Base-by-base conservation (phyloP, 2,888 invertebrate species). In the Parascotia fuliginaria region DNA sequence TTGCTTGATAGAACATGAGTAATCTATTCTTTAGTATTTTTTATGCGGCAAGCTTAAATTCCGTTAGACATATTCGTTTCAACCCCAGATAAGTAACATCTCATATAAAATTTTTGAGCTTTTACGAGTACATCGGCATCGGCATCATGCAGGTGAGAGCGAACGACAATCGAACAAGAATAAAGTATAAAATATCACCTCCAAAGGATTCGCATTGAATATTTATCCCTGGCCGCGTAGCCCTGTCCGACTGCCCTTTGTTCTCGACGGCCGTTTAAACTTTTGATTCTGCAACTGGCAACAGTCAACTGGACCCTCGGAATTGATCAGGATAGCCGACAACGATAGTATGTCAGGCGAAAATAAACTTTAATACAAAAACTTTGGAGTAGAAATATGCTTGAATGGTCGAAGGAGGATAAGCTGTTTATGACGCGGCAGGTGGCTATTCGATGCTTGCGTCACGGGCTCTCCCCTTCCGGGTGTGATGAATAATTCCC, bases 401-500 rank as follows among this genome's bases (percentile, higher is more conserved):
- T 48, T 31, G 52, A 13, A 29, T 14, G 1, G 12, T 16, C 9
- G 28, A 9, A 29, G 66, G 73, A 46, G 44, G 70, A 78, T 88
- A 72, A 42, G 78, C 48, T 79, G 40, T 79, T 84, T 57, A 52
- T 47, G 15, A 54, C 62, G 64, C 50, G 70, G 76, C 83, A 81
- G 83, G 83, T 85, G 87, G 87, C 86, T 84, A 87, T 88, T 86
- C 89, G 83, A 84, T 83, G 82, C 88, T 92, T 91, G 91, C 92
- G 91, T 90, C 92, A 91, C 83, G 85, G 84, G 75, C 85, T 91
- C 91, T 91, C 91, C 92, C 91, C 91, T 92, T 92, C 92, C 92
- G 92, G 91, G 92, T 91, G 90, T 87, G 91, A 91, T 92, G 91
- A 92, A 92, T 92, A 91, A 92, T 92, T 91, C 91, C 85, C 86